Evolutionary conservation across 2,113 vertebrate genomes (phyloP).

Genomic region (Ovis canadensis): DNA sequence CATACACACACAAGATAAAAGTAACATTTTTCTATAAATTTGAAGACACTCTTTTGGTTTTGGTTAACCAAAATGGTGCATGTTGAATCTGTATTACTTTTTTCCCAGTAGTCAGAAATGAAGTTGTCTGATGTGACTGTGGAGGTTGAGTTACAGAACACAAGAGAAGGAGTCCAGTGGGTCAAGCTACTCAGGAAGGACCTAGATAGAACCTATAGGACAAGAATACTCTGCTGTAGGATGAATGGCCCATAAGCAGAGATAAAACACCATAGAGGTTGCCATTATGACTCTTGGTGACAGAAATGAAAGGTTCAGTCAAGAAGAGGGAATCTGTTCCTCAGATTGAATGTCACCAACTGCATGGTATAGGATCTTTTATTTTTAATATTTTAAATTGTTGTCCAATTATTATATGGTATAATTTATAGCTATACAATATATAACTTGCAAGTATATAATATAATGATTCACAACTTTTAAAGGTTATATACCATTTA

Average conservation of each 20-base stretch:
- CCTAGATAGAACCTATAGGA: rapidly evolving
- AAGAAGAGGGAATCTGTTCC: not conserved
- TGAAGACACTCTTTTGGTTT: not conserved
- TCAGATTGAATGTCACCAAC: not conserved
- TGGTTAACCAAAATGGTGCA: not conserved
- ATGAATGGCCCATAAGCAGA: not conserved
- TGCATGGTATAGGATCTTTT: not conserved
- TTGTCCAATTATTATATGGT: not conserved
- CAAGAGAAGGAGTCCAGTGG: not conserved
- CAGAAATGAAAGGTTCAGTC: not conserved
- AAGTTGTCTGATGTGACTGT: not conserved
- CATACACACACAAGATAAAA: not conserved
- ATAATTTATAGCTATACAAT: not conserved
- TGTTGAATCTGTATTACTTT: not conserved
- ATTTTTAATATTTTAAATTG: not conserved
- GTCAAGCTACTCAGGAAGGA: not conserved
- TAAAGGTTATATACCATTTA: not conserved
- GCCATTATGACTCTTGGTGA: not conserved
- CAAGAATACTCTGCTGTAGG: not conserved
- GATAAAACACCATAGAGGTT: not conserved
- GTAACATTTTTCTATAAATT: not conserved
- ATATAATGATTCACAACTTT: not conserved
- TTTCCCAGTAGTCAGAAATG: not conserved
- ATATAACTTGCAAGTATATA: not conserved
- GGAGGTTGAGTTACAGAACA: not conserved